A percentile compares a stretch with the other conserved stretches of the same genome.
These are phyloP conservation scores for Lathamus discolor DNA, from an alignment of 2,113 vertebrate species.

Conservation along the genomic window DNA sequence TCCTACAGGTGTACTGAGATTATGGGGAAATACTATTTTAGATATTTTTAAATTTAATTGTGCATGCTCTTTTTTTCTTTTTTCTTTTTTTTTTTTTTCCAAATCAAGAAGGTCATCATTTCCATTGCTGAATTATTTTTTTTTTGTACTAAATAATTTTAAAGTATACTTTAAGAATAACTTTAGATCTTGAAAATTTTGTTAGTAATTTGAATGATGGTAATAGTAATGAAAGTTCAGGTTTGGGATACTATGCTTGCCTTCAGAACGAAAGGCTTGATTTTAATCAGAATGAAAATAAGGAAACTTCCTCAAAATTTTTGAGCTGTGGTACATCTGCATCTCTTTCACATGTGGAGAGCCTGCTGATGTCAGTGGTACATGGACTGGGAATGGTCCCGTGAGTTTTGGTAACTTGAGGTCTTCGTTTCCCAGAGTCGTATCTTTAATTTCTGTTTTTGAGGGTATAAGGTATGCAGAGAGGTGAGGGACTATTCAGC, in stretches of 20 bases:
- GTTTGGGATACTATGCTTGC: not conserved
- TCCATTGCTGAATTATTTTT: not conserved
- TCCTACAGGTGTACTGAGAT: not conserved
- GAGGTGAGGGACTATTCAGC: not conserved
- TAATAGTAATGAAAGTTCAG: not conserved
- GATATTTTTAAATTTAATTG: not conserved
- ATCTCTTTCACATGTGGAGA: not conserved
- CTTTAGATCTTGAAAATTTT: not conserved
- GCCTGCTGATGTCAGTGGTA: not conserved
- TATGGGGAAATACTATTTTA: not conserved
- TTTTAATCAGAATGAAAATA: not conserved
- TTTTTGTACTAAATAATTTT: not conserved
- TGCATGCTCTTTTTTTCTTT: fast-evolving
- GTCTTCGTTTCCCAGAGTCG: not conserved
- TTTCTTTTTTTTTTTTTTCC: not conserved
- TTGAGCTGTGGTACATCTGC: not conserved
- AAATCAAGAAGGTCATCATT: not conserved
- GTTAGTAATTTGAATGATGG: not conserved
- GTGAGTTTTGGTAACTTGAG: not conserved
- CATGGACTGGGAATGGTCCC: not conserved
- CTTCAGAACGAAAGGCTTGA: not conserved
- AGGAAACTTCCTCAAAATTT: not conserved
- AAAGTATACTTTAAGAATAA: not conserved
- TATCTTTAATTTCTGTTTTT: not conserved
- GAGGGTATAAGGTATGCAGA: not conserved